phyloP scores from a whole-genome alignment of 2,113 vertebrate species.

The Actinemys pallida region DNA sequence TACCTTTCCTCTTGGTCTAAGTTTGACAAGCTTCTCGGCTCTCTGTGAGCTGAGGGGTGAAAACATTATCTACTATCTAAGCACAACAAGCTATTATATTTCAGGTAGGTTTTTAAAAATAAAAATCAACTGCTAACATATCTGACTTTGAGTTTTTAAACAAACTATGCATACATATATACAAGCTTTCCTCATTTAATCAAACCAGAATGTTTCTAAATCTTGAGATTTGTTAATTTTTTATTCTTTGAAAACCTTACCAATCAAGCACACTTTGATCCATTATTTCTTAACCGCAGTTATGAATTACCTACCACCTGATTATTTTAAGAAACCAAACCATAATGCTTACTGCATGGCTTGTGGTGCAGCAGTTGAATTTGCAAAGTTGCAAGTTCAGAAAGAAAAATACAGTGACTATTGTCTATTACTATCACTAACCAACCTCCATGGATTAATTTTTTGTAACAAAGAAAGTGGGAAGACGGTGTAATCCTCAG shows the following conservation, averaged over 20 bases:
- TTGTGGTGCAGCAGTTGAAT: not conserved
- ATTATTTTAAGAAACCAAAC: not conserved
- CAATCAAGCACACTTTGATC: not conserved
- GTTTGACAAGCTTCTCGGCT: too few relatives aligned
- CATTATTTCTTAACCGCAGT: not conserved
- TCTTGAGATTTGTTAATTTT: not conserved
- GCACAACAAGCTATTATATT: accelerated
- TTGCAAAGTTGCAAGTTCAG: too few relatives aligned
- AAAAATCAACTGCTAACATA: not conserved
- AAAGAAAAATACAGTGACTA: accelerated
- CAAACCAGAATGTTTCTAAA: not conserved
- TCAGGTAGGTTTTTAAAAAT: not conserved
- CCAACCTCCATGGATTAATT: not conserved
- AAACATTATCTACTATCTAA: too few relatives aligned
- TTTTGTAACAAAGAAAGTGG: not conserved
- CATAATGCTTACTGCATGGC: not conserved
- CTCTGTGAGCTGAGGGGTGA: too few relatives aligned
- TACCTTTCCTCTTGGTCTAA: not conserved
- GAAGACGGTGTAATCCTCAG: not conserved
- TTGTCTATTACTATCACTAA: accelerated
- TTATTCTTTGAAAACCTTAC: not conserved
- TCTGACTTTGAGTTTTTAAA: not conserved
- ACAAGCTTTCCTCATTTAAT: not conserved
- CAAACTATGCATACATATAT: not conserved
- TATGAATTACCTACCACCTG: not conserved